These are phyloP conservation scores for Silvanus unidentatus DNA, from an alignment of 2,888 invertebrate species.

Conservation along the genomic window DNA sequence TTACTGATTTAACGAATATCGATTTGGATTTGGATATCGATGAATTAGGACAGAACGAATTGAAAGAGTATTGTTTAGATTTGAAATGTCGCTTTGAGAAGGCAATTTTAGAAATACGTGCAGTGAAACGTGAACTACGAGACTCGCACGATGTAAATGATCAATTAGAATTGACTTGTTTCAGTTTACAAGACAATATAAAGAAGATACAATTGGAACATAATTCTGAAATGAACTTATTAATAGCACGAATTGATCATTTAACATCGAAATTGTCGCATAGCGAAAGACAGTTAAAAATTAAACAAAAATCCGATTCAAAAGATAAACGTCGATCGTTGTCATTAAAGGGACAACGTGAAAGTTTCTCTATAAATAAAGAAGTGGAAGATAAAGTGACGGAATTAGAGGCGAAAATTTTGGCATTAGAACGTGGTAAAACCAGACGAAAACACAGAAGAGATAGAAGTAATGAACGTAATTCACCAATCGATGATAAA, in stretches of 20 bases:
- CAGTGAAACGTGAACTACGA: slow-evolving; percentile 73
- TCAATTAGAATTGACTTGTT: slow-evolving; percentile 71
- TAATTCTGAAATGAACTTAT: slow-evolving; percentile 68
- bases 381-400: slow-evolving; percentile 79
- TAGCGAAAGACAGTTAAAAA: slow-evolving; percentile 76
- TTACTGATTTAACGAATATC: slow-evolving; percentile 75
- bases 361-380: slow-evolving; percentile 72
- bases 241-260: slow-evolving; percentile 79
- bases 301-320: slow-evolving; percentile 74
- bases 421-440: slow-evolving; percentile 55
- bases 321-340: slow-evolving; percentile 74
- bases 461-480: slow-evolving; percentile 45
- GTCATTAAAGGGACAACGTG: slow-evolving; percentile 70
- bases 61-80: slow-evolving; percentile 77
- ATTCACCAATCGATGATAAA: slow-evolving; percentile 39
- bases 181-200: slow-evolving; percentile 68
- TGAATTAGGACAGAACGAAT: slow-evolving; percentile 65
- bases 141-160: slow-evolving; percentile 77
- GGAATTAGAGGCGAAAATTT: slow-evolving; percentile 74
- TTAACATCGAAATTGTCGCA: slow-evolving; percentile 73
- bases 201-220: slow-evolving; percentile 57
- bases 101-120: slow-evolving; percentile 76
- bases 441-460: slow-evolving; percentile 46
- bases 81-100: slow-evolving; percentile 71
- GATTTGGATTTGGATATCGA: slow-evolving; percentile 71